Evolutionary conservation across 2,888 invertebrate species (phyloP), one percentile per base, ranked within the genome.

Genomic region (Tridacna gigas): DNA sequence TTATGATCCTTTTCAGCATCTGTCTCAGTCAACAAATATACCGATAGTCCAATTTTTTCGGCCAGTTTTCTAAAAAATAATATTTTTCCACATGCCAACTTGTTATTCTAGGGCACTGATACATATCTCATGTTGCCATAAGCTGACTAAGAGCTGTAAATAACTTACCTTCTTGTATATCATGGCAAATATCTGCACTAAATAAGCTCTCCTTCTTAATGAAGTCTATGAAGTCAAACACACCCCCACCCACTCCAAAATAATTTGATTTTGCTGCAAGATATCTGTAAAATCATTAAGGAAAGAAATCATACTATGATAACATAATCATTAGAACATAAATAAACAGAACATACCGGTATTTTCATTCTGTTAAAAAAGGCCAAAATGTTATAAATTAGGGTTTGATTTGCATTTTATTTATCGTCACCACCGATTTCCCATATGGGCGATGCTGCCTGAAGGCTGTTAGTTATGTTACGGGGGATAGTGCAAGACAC

Each of bases 221-320:
- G 83, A 88, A 91, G n/a, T 96, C 94, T 94, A 97, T 96, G 96
- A 99, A 99, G 89, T 97, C 96, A 86, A 96, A 95, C 63, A 97
- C 95, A 18, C 98, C 97, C 75, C 99, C 99, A 18, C 99, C 99
- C 28, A 99, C 98, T 86, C 99, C 99, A 96, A 99, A 99, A 95
- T 99, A 99, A 95, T 97, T 97, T 20, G 96, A 96, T 96, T 99
- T 99, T 4, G 98, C 98, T 77, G 98, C 98, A 79, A 99, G 95
- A 94, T 96, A 97, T 82, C 95, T 95, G 89, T 37, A 20, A 20
- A 28, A 26, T 13, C 18, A 26, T 69, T 79, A 80, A 78, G 56
- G 78, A 84, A 51, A 37, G 5, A 65, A 25, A 37, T 37, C 37
- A 37, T 37, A 37, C 7, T 37, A 37, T 37, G 37, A 37, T 37